phyloP scores from a whole-genome alignment of 2,888 invertebrate genomes.

The Agonopterix subpropinquella region DNA sequence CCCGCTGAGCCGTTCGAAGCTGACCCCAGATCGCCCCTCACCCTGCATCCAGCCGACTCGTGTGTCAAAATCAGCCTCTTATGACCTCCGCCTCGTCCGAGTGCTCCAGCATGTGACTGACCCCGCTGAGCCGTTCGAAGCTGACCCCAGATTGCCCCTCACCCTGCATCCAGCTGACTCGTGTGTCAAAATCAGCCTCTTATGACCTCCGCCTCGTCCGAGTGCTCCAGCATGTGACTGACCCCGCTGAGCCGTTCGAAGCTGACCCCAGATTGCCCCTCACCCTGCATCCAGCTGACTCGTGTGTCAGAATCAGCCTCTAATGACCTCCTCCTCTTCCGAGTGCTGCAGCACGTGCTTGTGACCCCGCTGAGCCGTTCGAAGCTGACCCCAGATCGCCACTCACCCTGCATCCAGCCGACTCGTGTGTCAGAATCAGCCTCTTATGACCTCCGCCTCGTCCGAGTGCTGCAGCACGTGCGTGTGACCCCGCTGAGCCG shows the following conservation, averaged over 20 bases:
- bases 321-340: slow-evolving; percentile 54
- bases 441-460: slow-evolving; percentile 29
- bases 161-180: slow-evolving; percentile 58
- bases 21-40: slow-evolving; percentile 56
- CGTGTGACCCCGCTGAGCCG: slow-evolving; percentile 35
- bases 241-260: slow-evolving; percentile 41
- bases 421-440: slow-evolving; percentile 46
- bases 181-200: slow-evolving; percentile 42
- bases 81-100: slow-evolving; percentile 50
- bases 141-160: slow-evolving; percentile 56
- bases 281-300: slow-evolving; percentile 55
- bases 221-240: slow-evolving; percentile 40
- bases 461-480: slow-evolving; percentile 16
- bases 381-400: slow-evolving; percentile 54
- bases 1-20: slow-evolving; percentile 46
- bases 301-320: slow-evolving; percentile 42
- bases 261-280: slow-evolving; percentile 57
- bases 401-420: slow-evolving; percentile 54
- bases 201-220: slow-evolving; percentile 53
- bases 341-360: slow-evolving; percentile 38
- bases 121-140: slow-evolving; percentile 34
- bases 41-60: slow-evolving; percentile 55
- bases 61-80: slow-evolving; percentile 45
- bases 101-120: slow-evolving; percentile 36
- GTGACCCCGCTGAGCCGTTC: slow-evolving; percentile 38